A percentile compares a stretch with the other conserved stretches of the same genome.
phyloP scores from a whole-genome alignment of 1,140 invertebrate species.

The Drosophila tropicalis region DNA sequence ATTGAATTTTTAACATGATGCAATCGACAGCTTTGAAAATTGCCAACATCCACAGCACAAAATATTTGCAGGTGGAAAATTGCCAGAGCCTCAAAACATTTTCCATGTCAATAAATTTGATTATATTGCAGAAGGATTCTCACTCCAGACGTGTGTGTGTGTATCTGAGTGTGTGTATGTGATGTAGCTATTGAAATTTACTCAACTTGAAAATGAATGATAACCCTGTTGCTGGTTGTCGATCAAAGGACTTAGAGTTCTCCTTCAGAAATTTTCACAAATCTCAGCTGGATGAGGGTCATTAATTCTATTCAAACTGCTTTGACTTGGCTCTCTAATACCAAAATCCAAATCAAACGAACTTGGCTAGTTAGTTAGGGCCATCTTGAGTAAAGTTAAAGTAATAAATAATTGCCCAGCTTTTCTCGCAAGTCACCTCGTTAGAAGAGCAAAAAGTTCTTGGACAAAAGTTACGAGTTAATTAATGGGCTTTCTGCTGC shows the following conservation, averaged over 20 bases:
- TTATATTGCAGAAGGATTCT: conserved; percentile 32
- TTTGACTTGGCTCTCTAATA: neutral
- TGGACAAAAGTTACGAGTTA: conserved; percentile 1
- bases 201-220: conserved; percentile 60
- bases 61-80: conserved; percentile 40
- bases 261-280: conserved; percentile 30
- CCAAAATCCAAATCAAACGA: conserved; percentile 5
- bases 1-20: conserved; percentile 58
- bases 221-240: conserved; percentile 24
- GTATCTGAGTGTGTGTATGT: neutral
- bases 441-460: neutral
- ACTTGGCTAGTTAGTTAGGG: neutral
- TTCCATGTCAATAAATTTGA: conserved; percentile 74
- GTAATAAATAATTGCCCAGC: neutral
- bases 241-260: conserved; percentile 41
- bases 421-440: conserved; percentile 1
- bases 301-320: conserved; percentile 40
- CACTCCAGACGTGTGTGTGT: neutral
- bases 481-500: neutral
- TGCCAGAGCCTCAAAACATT: conserved; percentile 54
- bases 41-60: conserved; percentile 48
- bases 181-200: conserved; percentile 43
- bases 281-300: conserved; percentile 12
- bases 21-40: conserved; percentile 75
- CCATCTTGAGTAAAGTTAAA: neutral